A percentile compares a stretch with the other conserved stretches of the same genome.
Conservation (phyloP, 2,888 invertebrate species). For the Tholera decimalis region DNA sequence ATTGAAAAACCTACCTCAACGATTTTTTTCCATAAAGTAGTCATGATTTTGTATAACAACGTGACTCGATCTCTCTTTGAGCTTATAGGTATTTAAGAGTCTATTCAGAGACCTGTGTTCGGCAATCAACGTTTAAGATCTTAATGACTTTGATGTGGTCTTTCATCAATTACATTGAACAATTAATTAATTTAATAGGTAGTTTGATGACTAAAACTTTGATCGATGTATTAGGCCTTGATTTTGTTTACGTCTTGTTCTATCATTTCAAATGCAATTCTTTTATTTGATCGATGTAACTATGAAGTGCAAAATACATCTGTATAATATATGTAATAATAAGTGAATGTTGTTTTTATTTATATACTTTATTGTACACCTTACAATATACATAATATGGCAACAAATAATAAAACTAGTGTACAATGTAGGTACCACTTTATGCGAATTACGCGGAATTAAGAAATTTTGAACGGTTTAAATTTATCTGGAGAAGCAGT, state of each 20-base stretch:
- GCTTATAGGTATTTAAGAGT: constrained; percentile 16
- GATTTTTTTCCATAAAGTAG: neutral
- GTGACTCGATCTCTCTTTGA: neutral
- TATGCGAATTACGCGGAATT: too few species aligned
- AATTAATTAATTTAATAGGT: constrained; percentile 3
- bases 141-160: constrained; percentile 15
- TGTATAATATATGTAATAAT: too few species aligned
- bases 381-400: too few species aligned
- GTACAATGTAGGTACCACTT: too few species aligned
- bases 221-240: neutral
- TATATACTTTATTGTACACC: too few species aligned
- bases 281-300: too few species aligned
- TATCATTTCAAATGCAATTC: neutral
- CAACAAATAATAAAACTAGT: too few species aligned
- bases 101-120: neutral
- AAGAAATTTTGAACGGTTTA: too few species aligned
- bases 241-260: neutral
- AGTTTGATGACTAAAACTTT: neutral
- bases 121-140: constrained; percentile 14
- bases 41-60: neutral
- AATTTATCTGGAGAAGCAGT: too few species aligned
- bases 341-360: too few species aligned
- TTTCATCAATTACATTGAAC: constrained; percentile 5
- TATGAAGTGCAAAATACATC: too few species aligned
- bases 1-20: neutral